These are phyloP conservation scores for Callyntrura guangdongensis DNA, from an alignment of 2,888 invertebrate genomes.

Conservation along the genomic window DNA sequence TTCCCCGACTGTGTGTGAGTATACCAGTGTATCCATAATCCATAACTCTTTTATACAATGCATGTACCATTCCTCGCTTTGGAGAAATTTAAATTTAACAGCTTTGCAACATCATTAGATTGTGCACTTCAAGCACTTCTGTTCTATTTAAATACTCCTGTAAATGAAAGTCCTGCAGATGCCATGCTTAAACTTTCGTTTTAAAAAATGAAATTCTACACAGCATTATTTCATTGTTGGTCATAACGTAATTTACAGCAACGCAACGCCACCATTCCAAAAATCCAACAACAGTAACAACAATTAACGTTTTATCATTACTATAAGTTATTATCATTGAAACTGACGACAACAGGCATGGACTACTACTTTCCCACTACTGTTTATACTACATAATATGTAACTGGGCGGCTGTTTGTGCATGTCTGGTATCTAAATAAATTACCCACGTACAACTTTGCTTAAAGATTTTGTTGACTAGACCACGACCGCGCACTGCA, in stretches of 20 bases:
- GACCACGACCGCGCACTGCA: slow-evolving; percentile 27
- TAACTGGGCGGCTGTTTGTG: background rate
- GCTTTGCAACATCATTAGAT: background rate
- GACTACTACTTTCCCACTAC: background rate
- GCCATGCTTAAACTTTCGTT: slow-evolving; percentile 16
- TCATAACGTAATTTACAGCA: background rate
- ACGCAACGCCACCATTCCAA: background rate
- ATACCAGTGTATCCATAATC: background rate
- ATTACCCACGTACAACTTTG: background rate
- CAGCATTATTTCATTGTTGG: background rate
- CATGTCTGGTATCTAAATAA: background rate
- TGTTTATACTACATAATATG: background rate
- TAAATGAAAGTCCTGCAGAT: background rate
- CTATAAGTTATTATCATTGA: background rate
- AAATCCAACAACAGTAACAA: slow-evolving; percentile 12
- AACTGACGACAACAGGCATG: slow-evolving; percentile 27
- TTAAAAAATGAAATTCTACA: slow-evolving; percentile 2
- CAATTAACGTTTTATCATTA: slow-evolving; percentile 32
- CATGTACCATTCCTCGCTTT: background rate
- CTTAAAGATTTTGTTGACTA: background rate
- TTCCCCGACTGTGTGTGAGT: background rate
- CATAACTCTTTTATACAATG: background rate
- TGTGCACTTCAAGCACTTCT: background rate
- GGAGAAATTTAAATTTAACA: background rate
- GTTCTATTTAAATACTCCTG: background rate